Base-by-base conservation (phyloP, 1,140 invertebrate species). In the Camponotus pennsylvanicus region DNA sequence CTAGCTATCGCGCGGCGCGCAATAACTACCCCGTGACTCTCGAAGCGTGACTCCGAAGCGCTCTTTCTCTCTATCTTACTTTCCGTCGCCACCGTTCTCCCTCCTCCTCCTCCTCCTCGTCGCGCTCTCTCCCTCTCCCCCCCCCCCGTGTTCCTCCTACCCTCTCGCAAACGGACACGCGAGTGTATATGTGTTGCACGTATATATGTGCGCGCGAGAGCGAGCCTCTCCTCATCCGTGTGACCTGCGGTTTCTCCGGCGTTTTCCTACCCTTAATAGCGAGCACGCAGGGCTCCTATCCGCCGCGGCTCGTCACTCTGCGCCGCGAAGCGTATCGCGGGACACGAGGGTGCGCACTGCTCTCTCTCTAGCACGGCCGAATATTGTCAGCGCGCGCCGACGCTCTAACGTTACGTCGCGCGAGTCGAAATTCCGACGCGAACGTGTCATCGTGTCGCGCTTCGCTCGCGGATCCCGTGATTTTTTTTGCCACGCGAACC, bases 181-280 rank as follows among this genome's bases (percentile, higher is more conserved):
- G 40, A 45, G 82, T 84, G 85, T 73, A 57, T 63, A 76, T 71
- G 86, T 1, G 27, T 27, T 27, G 27, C 27, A 27, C 27, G 27
- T 27, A 1, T 27, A 1, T 37, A 69, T 66, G 69, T 88, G 78
- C 37, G 85, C 87, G 88, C 80, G 77, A 79, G 70, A 82, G 64
- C 59, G 64, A 86, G 59, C 42, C 70, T 84, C 78, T 52, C 77
- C 66, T 77, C 87, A 64, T 93, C 89, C 87, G 90, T 92, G 93
- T 92, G 93, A 93, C 89, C 92, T 92, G 92, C 84, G 93, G 91
- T 93, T 92, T 92, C 92, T 91, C 88, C 91, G 87, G 86, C 91
- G 91, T 92, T 92, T 90, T 90, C 85, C 91, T 91, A 93, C 92
- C 91, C 91, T 92, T 92, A 92, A 52, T 83, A 87, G 92, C 89